phyloP scores from a whole-genome alignment of 2,113 vertebrate species.

The Cyanocitta stelleri region DNA sequence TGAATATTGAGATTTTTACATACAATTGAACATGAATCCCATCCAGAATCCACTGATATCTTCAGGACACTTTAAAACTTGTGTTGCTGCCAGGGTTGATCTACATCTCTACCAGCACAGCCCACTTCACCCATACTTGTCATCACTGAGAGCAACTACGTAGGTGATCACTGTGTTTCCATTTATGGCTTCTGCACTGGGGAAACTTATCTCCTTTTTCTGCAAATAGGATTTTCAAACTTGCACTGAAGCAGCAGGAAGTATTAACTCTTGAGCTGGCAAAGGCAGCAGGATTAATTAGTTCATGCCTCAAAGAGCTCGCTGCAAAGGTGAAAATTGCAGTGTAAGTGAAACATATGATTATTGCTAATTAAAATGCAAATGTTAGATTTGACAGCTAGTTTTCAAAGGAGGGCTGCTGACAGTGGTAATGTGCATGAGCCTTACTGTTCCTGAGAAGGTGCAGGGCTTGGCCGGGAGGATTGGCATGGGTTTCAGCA shows the following conservation, averaged over 20 bases:
- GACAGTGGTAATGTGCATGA: neutral
- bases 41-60: neutral
- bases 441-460: neutral
- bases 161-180: neutral
- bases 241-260: neutral
- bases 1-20: neutral
- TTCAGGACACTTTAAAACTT: neutral
- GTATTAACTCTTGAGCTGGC: slow-evolving; percentile 2
- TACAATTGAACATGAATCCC: accelerated
- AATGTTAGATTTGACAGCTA: slow-evolving; percentile 1
- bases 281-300: neutral
- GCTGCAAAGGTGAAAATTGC: slow-evolving; percentile 26
- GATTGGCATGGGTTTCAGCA: neutral
- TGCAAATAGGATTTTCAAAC: neutral
- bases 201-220: neutral
- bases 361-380: slow-evolving; percentile 49
- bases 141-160: neutral
- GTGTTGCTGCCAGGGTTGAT: neutral
- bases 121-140: neutral
- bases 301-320: neutral
- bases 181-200: neutral
- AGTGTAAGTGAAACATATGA: slow-evolving; percentile 10
- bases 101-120: neutral
- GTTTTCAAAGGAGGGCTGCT: neutral
- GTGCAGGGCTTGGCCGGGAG: neutral